Base-by-base conservation (phyloP, 2,888 invertebrate genomes). In the Vanessa cardui region DNA sequence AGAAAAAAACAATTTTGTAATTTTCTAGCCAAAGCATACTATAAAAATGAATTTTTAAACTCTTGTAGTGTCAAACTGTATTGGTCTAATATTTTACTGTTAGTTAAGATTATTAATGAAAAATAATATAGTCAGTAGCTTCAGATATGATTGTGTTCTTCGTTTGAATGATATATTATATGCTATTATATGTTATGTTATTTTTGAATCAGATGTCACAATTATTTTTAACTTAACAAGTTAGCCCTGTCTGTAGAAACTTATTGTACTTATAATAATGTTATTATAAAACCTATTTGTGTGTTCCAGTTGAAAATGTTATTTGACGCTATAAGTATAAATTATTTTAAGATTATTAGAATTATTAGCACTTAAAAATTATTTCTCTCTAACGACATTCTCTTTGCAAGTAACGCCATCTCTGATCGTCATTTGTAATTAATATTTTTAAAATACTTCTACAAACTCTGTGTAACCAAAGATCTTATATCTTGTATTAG, bases 401-500 rank as follows among this genome's bases (percentile, higher is more conserved):
- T 18, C 16, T 26, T 39, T 56, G 47, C 63, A 63, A 63, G 56
- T 64, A 49, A 56, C 58, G 64, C 58, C 64, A 64, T 64, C 64
- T 64, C 46, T 56, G 26, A 16, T 64, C 46, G 18, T 47, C 8
- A 47, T 26, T 62, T 26, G 26, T 21, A 39, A 52, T 50, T 62
- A 39, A 15, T 39, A 20, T 52, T 45, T 21, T 18, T 20, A 39
- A 39, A 39, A 12, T 39, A 54, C 33, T 16, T 26, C 18, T 31
- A 58, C n/a, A 9, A n/a, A 49, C 20, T 45, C 61, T 54, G 62
- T 64, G 58, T 65, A 60, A 72, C 72, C 69, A 71, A 71, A 71
- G 71, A 71, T 71, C 66, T 66, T 71, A 62, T 68, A 71, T 66
- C 50, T 63, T 71, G 33, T 56, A 56, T 56, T 60, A 64, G 60